Evolutionary conservation across 2,888 invertebrate species (phyloP).

Genomic region (Drosophila eohydei): DNA sequence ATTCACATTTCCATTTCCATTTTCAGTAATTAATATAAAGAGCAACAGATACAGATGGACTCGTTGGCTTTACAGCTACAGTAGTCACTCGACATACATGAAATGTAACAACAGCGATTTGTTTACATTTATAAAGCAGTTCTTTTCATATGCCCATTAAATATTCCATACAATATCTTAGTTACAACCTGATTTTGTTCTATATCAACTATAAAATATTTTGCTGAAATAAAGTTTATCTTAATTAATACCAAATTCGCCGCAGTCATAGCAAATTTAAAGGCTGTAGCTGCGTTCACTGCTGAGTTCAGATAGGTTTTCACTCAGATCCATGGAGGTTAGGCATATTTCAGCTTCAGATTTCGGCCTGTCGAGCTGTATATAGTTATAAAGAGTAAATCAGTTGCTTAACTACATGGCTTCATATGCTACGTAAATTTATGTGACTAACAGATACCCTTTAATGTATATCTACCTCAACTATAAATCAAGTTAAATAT

Average conservation of each 20-base stretch:
- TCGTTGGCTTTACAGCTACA: background rate
- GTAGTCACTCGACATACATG: background rate
- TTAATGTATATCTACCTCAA: background rate
- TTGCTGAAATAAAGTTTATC: background rate
- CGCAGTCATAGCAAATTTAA: background rate
- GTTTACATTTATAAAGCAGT: no score
- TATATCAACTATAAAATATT: background rate
- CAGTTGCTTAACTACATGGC: background rate
- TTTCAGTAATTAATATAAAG: constrained; percentile 3
- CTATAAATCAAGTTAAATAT: no score
- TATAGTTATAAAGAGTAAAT: no score
- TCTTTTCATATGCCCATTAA: background rate
- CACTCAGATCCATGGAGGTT: background rate
- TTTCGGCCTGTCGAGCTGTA: background rate
- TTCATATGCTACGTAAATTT: background rate
- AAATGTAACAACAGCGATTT: background rate
- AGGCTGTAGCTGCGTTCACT: background rate
- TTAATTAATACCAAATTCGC: background rate
- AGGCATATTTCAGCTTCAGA: background rate
- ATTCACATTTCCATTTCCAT: constrained; percentile 3
- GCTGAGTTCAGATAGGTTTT: constrained; percentile 4
- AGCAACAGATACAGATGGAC: background rate
- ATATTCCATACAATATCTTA: background rate
- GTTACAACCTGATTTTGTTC: background rate
- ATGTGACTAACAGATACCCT: background rate